A percentile compares a stretch with the other conserved stretches of the same genome.
phyloP scores from a whole-genome alignment of 1,140 invertebrate species.

The Stegodyphus dumicola region DNA sequence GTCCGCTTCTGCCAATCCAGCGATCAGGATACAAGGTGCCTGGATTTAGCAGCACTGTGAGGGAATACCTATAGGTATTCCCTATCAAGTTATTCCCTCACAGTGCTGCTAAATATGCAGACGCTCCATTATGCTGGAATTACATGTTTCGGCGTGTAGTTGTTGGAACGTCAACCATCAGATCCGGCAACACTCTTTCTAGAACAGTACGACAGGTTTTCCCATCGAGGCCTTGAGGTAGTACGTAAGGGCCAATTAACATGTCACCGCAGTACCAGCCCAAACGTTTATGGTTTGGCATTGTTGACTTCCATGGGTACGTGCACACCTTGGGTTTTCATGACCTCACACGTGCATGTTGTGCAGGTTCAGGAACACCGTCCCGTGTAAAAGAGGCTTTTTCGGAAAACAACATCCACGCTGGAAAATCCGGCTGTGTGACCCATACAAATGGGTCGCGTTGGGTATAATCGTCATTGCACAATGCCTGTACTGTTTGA shows the following conservation, averaged over 20 bases:
- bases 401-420: constrained; percentile 41
- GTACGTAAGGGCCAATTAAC: constrained; percentile 42
- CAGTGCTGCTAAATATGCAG: constrained; percentile 39
- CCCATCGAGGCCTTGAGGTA: constrained; percentile 30
- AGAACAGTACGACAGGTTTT: constrained; percentile 23
- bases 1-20: constrained; percentile 34
- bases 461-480: constrained; percentile 24
- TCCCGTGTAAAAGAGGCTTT: constrained; percentile 37
- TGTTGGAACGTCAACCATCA: neutral
- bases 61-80: too few species aligned
- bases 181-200: constrained; percentile 20
- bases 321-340: constrained; percentile 50
- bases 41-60: too few species aligned
- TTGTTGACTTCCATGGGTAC: constrained; percentile 21
- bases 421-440: constrained; percentile 15
- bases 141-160: neutral
- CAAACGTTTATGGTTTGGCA: constrained; percentile 15
- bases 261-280: constrained; percentile 30
- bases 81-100: constrained; percentile 39
- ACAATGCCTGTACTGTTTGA: constrained; percentile 54
- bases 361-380: constrained; percentile 51
- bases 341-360: constrained; percentile 46
- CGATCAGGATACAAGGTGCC: too few species aligned
- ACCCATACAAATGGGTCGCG: constrained; percentile 16
- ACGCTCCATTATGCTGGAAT: constrained; percentile 16